phyloP scores from a whole-genome alignment of 2,113 vertebrate species.

The Microtus pennsylvanicus region DNA sequence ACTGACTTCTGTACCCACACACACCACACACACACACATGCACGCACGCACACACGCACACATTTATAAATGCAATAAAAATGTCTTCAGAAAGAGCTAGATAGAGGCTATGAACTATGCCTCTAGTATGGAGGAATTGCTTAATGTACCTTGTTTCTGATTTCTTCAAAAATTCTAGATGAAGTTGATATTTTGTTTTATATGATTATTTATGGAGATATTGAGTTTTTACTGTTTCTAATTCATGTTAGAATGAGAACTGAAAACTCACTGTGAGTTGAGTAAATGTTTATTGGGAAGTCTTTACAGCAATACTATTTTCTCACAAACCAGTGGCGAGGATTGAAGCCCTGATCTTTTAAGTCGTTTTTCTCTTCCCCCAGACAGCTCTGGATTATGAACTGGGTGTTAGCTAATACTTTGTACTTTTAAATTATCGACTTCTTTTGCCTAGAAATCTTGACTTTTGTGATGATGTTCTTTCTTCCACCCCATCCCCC shows the following conservation, averaged over 20 bases:
- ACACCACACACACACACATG: too few species aligned
- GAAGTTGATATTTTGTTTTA: conserved; percentile 50
- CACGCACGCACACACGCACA: not conserved
- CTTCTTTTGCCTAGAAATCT: conserved; percentile 26
- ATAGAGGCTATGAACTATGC: not conserved
- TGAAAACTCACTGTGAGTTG: not conserved
- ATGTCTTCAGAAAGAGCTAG: not conserved
- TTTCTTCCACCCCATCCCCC: not conserved
- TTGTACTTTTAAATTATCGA: conserved; percentile 26
- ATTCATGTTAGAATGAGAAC: conserved; percentile 21
- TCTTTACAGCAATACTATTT: not conserved
- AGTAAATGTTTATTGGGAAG: not conserved
- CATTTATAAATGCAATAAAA: not conserved
- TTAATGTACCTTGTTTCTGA: conserved; percentile 12
- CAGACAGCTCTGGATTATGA: not conserved
- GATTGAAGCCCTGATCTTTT: not conserved
- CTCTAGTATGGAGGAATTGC: not conserved
- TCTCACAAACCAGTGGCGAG: not conserved
- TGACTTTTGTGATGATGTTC: conserved; percentile 15
- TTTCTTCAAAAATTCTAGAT: conserved; percentile 6
- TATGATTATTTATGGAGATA: conserved; percentile 31
- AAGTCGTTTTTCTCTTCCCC: not conserved
- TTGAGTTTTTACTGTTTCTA: conserved; percentile 22
- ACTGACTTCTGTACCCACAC: not conserved
- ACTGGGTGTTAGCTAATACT: not conserved